Base-by-base conservation (phyloP, 2,888 invertebrate genomes). In the Uloborus plumipes region DNA sequence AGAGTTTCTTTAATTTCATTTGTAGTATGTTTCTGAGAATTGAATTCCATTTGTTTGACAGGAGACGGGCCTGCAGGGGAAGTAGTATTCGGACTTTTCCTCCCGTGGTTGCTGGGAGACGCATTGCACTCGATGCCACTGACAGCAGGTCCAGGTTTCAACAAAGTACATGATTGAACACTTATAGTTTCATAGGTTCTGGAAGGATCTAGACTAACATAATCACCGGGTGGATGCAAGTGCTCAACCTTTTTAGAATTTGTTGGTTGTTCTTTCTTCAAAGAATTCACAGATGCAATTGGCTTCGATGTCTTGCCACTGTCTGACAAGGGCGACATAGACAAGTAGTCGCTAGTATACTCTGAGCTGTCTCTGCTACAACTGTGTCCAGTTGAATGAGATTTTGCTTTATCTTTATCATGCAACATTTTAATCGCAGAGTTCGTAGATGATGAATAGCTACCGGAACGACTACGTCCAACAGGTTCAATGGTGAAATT, bases 401-500 rank as follows among this genome's bases (percentile, higher is more conserved):
- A 76, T 64, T 75, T 76, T 13, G 66, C 22, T 15, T 71, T 76
- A 16, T 83, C 83, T 69, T 73, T 59, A 39, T 83, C 72, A 20
- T 77, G 72, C 3, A 76, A 51, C 14, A 83, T 18, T 31, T 77
- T 83, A 50, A 75, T 59, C 13, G 70, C 51, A 49, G 39, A 73
- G 49, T 77, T 75, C 0, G 77, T 50, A 4, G 83, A 83, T 3
- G 83, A 77, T 49, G 83, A 83, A 61, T 77, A 83, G 69, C 83
- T 83, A 20, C 83, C 83, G 31, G 77, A 77, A 39, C 83, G 83
- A 71, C 73, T 72, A 26, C 83, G 72, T 7, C 83, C 83, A n/a
- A 83, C 83, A 51, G 83, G 83, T 49, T 83, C 83, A 55, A 83
- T 83, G n/a, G 83, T 83, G 20, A 83, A 83, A 49, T 80, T 74